Evolutionary conservation across 2,113 vertebrate species (phyloP).

Genomic region (Sander lucioperca): DNA sequence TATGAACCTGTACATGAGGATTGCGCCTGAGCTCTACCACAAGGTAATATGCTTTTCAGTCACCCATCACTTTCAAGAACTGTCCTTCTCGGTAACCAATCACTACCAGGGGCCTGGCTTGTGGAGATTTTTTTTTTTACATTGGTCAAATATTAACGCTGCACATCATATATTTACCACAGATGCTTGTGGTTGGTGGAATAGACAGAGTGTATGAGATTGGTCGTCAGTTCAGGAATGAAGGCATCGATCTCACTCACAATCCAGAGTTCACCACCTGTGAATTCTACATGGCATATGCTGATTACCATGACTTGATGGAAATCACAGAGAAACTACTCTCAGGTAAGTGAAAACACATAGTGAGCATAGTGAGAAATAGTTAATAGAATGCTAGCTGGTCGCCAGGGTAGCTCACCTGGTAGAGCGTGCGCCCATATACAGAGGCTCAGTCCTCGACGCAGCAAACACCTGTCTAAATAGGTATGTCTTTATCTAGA

Average conservation of each 20-base stretch:
- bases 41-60: slow-evolving; percentile 85
- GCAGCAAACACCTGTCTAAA: too few relatives aligned
- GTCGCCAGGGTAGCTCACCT: too few relatives aligned
- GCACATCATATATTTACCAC: background rate
- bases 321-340: slow-evolving; percentile 96
- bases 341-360: slow-evolving; percentile 85
- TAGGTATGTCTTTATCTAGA: too few relatives aligned
- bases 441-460: too few relatives aligned
- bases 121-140: too few relatives aligned
- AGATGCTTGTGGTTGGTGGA: slow-evolving; percentile 99
- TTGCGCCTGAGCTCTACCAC: slow-evolving; percentile 98
- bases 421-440: too few relatives aligned
- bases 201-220: slow-evolving; percentile 97
- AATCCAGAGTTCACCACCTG: slow-evolving; percentile 99
- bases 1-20: slow-evolving; percentile 98
- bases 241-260: slow-evolving; percentile 98
- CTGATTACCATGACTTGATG: slow-evolving; percentile 97
- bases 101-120: too few relatives aligned
- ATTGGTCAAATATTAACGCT: background rate
- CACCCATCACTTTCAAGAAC: background rate
- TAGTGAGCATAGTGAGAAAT: background rate
- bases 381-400: background rate
- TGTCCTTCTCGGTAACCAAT: background rate
- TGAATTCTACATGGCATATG: slow-evolving; percentile 99
- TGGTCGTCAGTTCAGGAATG: slow-evolving; percentile 97